Percentiles rank a stretch among this genome's conserved stretches.
Conservation (phyloP, 2,888 invertebrate genomes). For the Noctuana brunneofusca region DNA sequence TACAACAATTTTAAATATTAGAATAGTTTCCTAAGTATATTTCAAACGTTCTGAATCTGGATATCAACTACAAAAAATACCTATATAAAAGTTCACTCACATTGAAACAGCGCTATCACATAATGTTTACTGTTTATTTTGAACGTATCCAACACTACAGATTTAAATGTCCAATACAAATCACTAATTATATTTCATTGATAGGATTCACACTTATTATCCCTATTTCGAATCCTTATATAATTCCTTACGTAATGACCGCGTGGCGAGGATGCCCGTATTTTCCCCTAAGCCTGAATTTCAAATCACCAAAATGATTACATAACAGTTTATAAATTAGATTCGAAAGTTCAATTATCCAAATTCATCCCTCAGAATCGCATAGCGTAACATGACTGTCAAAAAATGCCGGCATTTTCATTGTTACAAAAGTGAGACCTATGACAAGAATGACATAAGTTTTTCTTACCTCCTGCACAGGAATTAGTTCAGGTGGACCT, state of each 20-base stretch:
- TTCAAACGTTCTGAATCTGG: no score
- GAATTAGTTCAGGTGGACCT: constrained; percentile 28
- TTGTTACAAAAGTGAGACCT: constrained; percentile 14
- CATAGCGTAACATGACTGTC: constrained; percentile 23
- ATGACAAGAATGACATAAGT: neutral
- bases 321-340: constrained; percentile 25
- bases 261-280: constrained; percentile 50
- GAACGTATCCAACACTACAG: neutral
- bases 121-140: neutral
- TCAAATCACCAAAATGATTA: constrained; percentile 33
- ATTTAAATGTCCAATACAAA: neutral
- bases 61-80: no score
- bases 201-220: constrained; percentile 39
- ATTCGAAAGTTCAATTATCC: constrained; percentile 8
- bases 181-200: neutral
- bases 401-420: constrained; percentile 33
- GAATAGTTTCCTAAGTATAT: no score
- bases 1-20: no score
- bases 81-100: no score
- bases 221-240: constrained; percentile 56
- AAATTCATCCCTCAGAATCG: constrained; percentile 20
- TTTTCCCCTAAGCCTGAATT: constrained; percentile 33
- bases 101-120: neutral
- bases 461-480: constrained; percentile 27
- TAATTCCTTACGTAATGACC: constrained; percentile 73